These are phyloP conservation scores for Scrobipalpa costella DNA, from an alignment of 2,888 invertebrate genomes.

Conservation along the genomic window DNA sequence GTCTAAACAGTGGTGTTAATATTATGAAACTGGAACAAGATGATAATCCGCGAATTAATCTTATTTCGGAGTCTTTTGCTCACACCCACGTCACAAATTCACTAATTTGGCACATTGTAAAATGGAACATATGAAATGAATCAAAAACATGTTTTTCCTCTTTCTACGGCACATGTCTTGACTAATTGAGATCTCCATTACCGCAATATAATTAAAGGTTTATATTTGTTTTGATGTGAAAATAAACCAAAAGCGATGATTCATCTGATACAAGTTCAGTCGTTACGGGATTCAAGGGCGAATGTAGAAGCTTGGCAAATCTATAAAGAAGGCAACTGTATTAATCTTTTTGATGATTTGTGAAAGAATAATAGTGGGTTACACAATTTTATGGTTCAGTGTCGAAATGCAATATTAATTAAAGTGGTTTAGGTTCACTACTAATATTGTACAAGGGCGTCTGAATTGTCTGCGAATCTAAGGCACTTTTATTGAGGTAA, in stretches of 20 bases:
- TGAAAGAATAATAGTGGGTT: background rate
- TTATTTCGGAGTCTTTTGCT: background rate
- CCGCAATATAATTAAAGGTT: background rate
- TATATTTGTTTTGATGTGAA: background rate
- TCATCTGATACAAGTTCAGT: background rate
- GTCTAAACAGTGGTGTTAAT: background rate
- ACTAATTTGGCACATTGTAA: conserved; percentile 5
- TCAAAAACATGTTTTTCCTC: conserved; percentile 10
- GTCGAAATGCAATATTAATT: too few species aligned
- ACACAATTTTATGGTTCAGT: too few species aligned
- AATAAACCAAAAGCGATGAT: background rate
- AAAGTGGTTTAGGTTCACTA: too few species aligned
- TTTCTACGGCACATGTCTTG: background rate
- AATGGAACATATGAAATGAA: conserved; percentile 1
- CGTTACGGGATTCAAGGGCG: background rate
- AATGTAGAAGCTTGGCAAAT: background rate
- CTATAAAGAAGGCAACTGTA: too few species aligned
- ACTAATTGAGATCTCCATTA: conserved; percentile 9
- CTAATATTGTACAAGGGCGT: too few species aligned
- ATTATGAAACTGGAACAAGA: conserved; percentile 2
- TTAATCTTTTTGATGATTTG: background rate
- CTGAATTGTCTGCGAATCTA: too few species aligned
- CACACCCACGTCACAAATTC: conserved; percentile 4
- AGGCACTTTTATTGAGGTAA: too few species aligned
- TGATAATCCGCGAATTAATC: background rate